These are phyloP conservation scores for Furcifer pardalis DNA, from an alignment of 2,797 vertebrate genomes.

Conservation along the genomic window DNA sequence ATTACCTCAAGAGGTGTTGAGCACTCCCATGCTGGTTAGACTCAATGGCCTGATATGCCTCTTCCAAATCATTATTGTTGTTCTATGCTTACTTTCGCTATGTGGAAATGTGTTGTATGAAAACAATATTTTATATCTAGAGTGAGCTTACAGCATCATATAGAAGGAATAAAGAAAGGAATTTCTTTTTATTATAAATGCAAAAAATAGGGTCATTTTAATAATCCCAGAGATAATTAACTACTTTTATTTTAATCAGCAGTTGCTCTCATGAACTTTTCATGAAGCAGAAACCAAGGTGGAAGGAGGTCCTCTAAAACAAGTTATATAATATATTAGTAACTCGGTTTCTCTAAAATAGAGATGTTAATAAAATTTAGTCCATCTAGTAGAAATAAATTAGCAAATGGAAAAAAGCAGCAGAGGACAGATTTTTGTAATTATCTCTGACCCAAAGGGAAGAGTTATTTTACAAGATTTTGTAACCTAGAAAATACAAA, in stretches of 20 bases:
- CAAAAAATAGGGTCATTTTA: background rate
- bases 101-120: background rate
- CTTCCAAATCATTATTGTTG: too few relatives aligned
- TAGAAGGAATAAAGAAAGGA: background rate
- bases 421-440: background rate
- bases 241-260: slow-evolving; percentile 31
- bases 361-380: background rate
- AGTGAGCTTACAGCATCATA: slow-evolving; percentile 47
- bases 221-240: slow-evolving; percentile 25
- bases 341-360: background rate
- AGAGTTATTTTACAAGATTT: background rate
- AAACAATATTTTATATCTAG: background rate
- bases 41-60: too few relatives aligned
- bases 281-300: background rate
- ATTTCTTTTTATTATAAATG: slow-evolving; percentile 8
- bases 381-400: background rate
- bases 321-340: background rate
- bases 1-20: too few relatives aligned
- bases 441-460: background rate
- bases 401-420: background rate
- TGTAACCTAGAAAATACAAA: background rate
- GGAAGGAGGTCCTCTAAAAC: slow-evolving; percentile 1
- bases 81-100: background rate
- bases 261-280: slow-evolving; percentile 33
- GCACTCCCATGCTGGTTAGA: too few relatives aligned